Percentiles rank a stretch among this genome's conserved stretches.
These are phyloP conservation scores for Hypena proboscidalis DNA, from an alignment of 2,888 invertebrate genomes.

Conservation along the genomic window DNA sequence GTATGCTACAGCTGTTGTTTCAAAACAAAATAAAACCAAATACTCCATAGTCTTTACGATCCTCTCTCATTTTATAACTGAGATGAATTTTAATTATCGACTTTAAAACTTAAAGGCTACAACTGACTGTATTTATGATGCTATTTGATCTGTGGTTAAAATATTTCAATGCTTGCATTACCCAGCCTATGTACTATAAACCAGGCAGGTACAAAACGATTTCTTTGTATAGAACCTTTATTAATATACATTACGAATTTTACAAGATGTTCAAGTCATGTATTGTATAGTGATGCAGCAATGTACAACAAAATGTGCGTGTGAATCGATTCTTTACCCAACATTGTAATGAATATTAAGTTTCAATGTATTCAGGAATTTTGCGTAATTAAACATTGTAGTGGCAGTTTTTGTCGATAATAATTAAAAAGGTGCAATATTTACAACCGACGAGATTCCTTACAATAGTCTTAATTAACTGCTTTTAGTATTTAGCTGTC, in stretches of 20 bases:
- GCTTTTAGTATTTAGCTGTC: constrained; percentile 48
- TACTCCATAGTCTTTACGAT: no score
- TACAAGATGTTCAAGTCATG: background rate
- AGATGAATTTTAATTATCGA: constrained; percentile 70
- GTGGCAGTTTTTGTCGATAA: constrained; percentile 75
- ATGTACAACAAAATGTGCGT: constrained; percentile 21
- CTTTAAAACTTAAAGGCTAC: constrained; percentile 55
- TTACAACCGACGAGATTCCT: constrained; percentile 60
- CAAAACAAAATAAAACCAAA: no score
- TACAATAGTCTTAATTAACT: constrained; percentile 71
- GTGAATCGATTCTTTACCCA: constrained; percentile 32
- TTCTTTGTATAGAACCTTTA: background rate
- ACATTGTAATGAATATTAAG: constrained; percentile 47
- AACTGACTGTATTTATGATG: constrained; percentile 54
- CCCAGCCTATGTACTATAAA: constrained; percentile 15
- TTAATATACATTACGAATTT: constrained; percentile 14
- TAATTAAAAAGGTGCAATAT: constrained; percentile 55
- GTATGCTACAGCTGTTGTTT: no score
- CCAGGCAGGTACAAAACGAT: background rate
- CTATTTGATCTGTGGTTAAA: constrained; percentile 61
- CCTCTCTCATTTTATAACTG: constrained; percentile 55
- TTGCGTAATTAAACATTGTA: constrained; percentile 75
- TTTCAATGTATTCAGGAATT: constrained; percentile 72
- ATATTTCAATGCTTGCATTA: constrained; percentile 59
- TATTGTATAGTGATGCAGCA: constrained; percentile 7